These are phyloP conservation scores for Pseudomyrmex cubaensis DNA, from an alignment of 1,140 invertebrate genomes.

Conservation along the genomic window DNA sequence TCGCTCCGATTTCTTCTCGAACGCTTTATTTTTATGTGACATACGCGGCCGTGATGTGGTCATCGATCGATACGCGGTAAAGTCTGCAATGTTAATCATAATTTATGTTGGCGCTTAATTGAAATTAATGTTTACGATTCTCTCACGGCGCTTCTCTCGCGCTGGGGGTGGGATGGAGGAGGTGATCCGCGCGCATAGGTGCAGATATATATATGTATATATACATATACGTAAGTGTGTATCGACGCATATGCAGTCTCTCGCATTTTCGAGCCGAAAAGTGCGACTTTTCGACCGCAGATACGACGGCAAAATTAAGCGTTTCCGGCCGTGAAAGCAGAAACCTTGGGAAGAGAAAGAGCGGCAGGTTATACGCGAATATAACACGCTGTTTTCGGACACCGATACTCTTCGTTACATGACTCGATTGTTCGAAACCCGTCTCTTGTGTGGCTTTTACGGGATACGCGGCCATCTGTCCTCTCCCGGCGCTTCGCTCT, in stretches of 20 bases:
- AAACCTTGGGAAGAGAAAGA: slow-evolving; percentile 45
- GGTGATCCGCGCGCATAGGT: neutral
- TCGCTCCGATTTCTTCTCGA: slow-evolving; percentile 15
- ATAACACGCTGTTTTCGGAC: slow-evolving; percentile 36
- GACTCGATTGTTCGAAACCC: slow-evolving; percentile 27
- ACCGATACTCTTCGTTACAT: slow-evolving; percentile 64
- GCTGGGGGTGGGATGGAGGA: neutral
- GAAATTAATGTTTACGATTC: neutral
- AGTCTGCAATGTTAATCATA: neutral
- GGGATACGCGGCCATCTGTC: slow-evolving; percentile 49
- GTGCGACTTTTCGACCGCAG: slow-evolving; percentile 49
- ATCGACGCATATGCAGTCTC: neutral
- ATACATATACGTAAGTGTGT: neutral
- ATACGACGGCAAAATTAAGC: slow-evolving; percentile 73
- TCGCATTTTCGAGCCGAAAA: slow-evolving; percentile 21
- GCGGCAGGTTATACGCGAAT: slow-evolving; percentile 21
- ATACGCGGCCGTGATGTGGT: slow-evolving; percentile 1
- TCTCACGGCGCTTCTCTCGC: neutral
- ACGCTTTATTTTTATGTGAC: slow-evolving; percentile 5
- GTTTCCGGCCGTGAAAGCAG: slow-evolving; percentile 68
- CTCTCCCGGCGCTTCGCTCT: slow-evolving; percentile 42
- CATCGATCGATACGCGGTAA: neutral
- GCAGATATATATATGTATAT: slow-evolving; percentile 4
- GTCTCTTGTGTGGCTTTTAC: slow-evolving; percentile 44
- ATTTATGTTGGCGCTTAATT: slow-evolving; percentile 21